Evolutionary conservation across 2,113 vertebrate species (phyloP), one percentile per base, ranked within the genome.

Genomic region (Leucopternis melanops): DNA sequence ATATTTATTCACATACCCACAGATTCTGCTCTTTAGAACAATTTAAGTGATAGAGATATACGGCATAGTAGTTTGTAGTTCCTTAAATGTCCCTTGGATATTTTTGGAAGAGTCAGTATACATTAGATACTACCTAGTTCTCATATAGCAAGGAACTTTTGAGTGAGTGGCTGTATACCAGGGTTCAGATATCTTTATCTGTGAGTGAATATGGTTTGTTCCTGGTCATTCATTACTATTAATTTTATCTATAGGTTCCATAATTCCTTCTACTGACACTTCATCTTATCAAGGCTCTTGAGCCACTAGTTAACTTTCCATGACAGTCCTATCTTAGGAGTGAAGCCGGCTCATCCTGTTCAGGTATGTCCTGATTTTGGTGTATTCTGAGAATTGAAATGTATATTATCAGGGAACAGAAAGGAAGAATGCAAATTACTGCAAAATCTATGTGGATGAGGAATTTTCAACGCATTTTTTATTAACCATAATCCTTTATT

Each of bases 401-500:
- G 6, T n/a, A 4, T 31, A 11, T 61, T 61, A 36, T 11, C 49
- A 72, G 25, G 40, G 9, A 72, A 92, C 36, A 86, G 27, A 84
- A 44, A 88, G n/a, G 36, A 94, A 71, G 34, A 94, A 74, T 49
- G 32, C 61, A 92, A 95, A 94, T 92, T 95, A 92, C 72, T 94
- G 88, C 88, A 92, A 94, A 90, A 63, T 85, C 27, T 72, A 12
- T 23, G 26, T 45, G 77, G 95, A 86, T 70, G 92, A 98, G 97
- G 86, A 96, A 97, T 93, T 95, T 95, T 96, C 96, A 98, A 96
- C 95, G 16, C 95, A 78, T 90, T 97, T 97, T 95, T 97, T 97
- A 91, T 96, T 97, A 98, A 96, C 94, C 96, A 96, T 98, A 98
- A 96, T 97, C 95, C 92, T 98, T 98, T 97, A 97, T 98, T 97